Percentiles rank a stretch among this genome's conserved stretches.
These are phyloP conservation scores for Burhinus bistriatus DNA, from an alignment of 2,113 vertebrate species.

Conservation along the genomic window DNA sequence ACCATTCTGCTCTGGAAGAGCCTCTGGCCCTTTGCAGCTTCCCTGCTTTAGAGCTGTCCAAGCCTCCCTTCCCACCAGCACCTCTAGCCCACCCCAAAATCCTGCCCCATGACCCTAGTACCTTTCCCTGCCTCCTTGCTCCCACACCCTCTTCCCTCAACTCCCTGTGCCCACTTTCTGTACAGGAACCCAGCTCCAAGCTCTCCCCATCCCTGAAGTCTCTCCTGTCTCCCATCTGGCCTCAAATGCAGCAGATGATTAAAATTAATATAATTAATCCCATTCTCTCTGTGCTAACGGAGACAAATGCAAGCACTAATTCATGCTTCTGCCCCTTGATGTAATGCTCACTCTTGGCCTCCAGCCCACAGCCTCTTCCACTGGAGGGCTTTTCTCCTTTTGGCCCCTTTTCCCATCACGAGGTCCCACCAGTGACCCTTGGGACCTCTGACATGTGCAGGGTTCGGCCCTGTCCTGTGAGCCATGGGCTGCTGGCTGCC, in stretches of 20 bases:
- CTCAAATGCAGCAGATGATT: neutral
- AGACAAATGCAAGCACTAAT: constrained; percentile 18
- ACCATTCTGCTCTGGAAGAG: fast-evolving
- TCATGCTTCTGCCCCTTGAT: neutral
- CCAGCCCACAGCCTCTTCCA: neutral
- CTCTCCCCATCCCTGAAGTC: neutral
- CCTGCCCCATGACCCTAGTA: too few species aligned
- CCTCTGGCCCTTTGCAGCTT: neutral
- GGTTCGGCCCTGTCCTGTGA: fast-evolving
- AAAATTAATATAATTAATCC: neutral
- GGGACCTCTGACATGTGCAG: fast-evolving
- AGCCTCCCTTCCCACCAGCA: neutral
- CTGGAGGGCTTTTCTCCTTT: neutral
- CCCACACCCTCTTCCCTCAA: too few species aligned
- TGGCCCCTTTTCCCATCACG: neutral
- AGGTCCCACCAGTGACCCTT: neutral
- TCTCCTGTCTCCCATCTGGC: neutral
- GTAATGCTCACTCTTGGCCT: neutral
- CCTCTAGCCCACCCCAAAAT: neutral
- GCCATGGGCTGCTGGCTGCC: neutral
- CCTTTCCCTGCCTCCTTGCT: neutral
- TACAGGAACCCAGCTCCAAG: neutral
- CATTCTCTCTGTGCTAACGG: neutral
- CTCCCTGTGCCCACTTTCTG: fast-evolving
- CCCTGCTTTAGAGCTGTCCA: neutral